Evolutionary conservation across 2,888 invertebrate genomes (phyloP).

Genomic region (Rhagonycha fulva): DNA sequence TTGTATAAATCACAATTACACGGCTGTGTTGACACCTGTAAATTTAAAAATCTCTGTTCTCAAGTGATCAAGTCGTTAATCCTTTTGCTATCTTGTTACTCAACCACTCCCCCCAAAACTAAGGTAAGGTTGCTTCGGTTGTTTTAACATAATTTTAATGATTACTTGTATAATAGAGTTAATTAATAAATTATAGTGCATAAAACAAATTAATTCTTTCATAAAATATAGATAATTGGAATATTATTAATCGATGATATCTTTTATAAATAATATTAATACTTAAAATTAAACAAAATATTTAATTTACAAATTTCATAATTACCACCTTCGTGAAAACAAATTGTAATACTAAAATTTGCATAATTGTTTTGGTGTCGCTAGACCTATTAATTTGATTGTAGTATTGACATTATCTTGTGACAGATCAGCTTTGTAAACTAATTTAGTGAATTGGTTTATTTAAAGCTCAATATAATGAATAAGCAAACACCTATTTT

Average conservation of each 20-base stretch:
- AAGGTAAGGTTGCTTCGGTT: not conserved
- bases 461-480: not conserved
- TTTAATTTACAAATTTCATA: not conserved
- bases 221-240: not conserved
- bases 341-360: not conserved
- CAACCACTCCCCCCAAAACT: not conserved
- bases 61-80: not conserved
- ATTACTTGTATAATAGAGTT: not conserved
- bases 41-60: not conserved
- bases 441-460: not conserved
- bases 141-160: not conserved
- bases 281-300: not conserved
- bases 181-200: not conserved
- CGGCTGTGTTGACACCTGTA: not conserved
- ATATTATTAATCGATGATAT: not conserved
- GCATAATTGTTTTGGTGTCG: slow-evolving; percentile 1
- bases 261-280: not conserved
- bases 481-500: not conserved
- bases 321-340: not conserved
- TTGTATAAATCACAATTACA: not conserved
- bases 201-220: not conserved
- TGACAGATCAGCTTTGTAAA: not conserved
- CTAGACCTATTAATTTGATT: slow-evolving; percentile 1
- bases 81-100: not conserved
- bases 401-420: not conserved